These are phyloP conservation scores for Eristalis intricaria DNA, from an alignment of 2,888 invertebrate genomes.

Conservation along the genomic window DNA sequence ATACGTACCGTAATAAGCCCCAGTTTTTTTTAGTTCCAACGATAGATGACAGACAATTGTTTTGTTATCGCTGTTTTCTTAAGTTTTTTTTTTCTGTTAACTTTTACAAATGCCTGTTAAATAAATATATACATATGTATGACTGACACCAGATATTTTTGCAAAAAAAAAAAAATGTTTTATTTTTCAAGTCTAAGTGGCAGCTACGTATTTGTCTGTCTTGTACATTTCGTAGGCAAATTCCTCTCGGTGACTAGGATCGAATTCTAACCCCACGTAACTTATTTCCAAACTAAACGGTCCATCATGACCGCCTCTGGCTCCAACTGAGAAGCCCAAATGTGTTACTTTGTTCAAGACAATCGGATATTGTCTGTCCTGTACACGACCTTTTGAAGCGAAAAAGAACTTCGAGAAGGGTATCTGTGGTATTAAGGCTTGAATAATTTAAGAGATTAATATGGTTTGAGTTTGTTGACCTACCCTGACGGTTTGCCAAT, in stretches of 20 bases:
- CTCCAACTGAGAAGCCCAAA: constrained; percentile 92
- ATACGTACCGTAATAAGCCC: neutral
- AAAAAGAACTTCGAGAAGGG: constrained; percentile 96
- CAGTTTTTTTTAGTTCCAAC: constrained; percentile 33
- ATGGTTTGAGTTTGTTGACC: neutral
- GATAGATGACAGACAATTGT: neutral
- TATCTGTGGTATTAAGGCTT: constrained; percentile 82
- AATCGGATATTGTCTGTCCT: constrained; percentile 89
- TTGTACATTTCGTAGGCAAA: constrained; percentile 97
- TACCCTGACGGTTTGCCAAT: constrained; percentile 97
- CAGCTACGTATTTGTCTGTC: constrained; percentile 86
- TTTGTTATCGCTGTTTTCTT: constrained; percentile 4
- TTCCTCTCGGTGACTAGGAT: constrained; percentile 90
- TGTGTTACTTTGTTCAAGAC: constrained; percentile 85
- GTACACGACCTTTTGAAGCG: constrained; percentile 91
- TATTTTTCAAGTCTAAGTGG: constrained; percentile 81
- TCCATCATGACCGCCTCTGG: constrained; percentile 88
- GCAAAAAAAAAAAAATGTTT: constrained; percentile 51
- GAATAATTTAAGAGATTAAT: neutral
- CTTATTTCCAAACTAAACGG: constrained; percentile 95
- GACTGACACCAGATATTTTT: constrained; percentile 45
- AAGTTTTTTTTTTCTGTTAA: constrained; percentile 5
- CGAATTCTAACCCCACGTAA: constrained; percentile 93
- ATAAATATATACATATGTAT: constrained; percentile 20
- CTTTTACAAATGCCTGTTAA: constrained; percentile 20